phyloP scores from a whole-genome alignment of 2,888 invertebrate genomes.

The Parasteatoda lunata region DNA sequence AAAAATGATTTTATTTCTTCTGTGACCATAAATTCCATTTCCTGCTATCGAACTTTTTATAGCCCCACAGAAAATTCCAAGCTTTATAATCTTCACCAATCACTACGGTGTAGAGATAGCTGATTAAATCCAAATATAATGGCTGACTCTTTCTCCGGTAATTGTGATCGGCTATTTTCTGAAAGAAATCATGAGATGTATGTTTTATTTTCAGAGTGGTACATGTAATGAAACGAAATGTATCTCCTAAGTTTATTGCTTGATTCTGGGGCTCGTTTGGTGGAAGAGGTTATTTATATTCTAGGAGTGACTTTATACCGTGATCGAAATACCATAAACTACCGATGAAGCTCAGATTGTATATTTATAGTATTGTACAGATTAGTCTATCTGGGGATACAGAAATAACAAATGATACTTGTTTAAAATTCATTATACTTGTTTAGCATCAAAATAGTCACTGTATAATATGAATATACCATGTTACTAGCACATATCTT shows the following conservation, averaged over 20 bases:
- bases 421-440: no score
- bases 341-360: no score
- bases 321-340: not conserved
- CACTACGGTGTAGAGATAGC: conserved; percentile 6
- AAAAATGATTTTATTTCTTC: conserved; percentile 41
- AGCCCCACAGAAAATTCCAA: conserved; percentile 50
- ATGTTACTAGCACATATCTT: no score
- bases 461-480: no score
- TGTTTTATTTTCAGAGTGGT: conserved; percentile 34
- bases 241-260: not conserved
- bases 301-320: not conserved
- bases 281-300: conserved; percentile 18
- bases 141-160: conserved; percentile 22
- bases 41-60: conserved; percentile 39
- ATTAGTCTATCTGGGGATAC: no score
- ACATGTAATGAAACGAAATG: not conserved
- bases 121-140: conserved; percentile 41
- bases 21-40: conserved; percentile 30
- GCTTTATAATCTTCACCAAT: conserved; percentile 4
- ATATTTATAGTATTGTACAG: no score
- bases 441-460: no score
- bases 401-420: no score
- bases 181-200: conserved; percentile 1
- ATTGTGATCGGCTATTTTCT: conserved; percentile 17
- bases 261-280: not conserved